phyloP scores from a whole-genome alignment of 2,888 invertebrate genomes.

The Plusia festucae region DNA sequence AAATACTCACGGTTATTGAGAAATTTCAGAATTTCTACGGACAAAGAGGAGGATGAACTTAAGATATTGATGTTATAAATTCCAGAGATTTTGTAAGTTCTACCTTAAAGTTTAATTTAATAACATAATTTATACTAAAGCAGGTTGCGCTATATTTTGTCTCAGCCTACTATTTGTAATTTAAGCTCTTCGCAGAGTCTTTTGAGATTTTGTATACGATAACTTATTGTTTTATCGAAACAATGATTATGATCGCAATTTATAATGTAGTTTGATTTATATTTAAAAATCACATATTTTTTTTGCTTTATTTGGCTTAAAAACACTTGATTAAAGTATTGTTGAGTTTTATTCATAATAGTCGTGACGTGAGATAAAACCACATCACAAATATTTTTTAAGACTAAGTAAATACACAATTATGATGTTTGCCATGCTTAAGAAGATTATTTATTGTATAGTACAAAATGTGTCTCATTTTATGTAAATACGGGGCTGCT shows the following conservation, averaged over 20 bases:
- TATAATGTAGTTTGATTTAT: no score
- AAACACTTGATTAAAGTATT: no score
- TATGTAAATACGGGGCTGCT: neutral
- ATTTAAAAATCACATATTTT: no score
- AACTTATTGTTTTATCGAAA: no score
- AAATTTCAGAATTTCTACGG: slow-evolving; percentile 74
- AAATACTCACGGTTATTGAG: slow-evolving; percentile 70
- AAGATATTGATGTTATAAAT: slow-evolving; percentile 4
- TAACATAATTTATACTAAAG: slow-evolving; percentile 35
- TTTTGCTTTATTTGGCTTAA: no score
- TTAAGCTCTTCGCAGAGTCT: slow-evolving; percentile 8
- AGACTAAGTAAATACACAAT: no score
- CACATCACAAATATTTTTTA: no score
- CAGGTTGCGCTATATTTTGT: slow-evolving; percentile 15
- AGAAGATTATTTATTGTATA: neutral
- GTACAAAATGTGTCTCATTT: neutral
- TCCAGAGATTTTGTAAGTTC: slow-evolving; percentile 11
- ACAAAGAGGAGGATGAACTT: slow-evolving; percentile 61
- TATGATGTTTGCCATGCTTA: no score
- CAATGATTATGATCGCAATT: no score
- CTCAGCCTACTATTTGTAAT: slow-evolving; percentile 15
- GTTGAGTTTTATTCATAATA: no score
- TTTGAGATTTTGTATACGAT: no score
- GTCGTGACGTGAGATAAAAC: no score
- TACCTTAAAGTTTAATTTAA: slow-evolving; percentile 20